phyloP scores from a whole-genome alignment of 2,888 invertebrate genomes.

The Drosophila austrosaltans region DNA sequence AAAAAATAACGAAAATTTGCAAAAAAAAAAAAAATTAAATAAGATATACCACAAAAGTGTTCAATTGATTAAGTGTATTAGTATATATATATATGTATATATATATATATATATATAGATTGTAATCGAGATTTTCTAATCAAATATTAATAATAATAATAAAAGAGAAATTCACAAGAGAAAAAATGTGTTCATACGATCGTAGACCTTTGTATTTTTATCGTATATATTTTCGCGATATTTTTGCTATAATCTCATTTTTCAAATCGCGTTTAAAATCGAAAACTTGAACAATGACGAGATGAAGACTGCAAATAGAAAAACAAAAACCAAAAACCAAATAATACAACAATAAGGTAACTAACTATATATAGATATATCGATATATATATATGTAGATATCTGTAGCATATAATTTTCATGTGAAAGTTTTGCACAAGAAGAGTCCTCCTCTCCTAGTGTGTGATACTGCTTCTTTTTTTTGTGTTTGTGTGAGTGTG shows the following conservation, averaged over 20 bases:
- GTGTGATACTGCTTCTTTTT: no score
- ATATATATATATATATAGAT: no score
- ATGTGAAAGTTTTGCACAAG: conserved; percentile 42
- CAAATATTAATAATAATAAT: background rate
- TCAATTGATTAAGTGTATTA: conserved; percentile 48
- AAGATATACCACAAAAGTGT: conserved; percentile 66
- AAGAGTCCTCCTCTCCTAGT: background rate
- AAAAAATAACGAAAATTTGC: conserved; percentile 19
- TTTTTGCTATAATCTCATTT: conserved; percentile 82
- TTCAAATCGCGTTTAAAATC: conserved; percentile 83
- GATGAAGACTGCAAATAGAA: conserved; percentile 57
- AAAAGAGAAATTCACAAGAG: conserved; percentile 33
- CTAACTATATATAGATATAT: conserved; percentile 59
- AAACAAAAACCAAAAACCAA: conserved; percentile 19
- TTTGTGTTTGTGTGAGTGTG: background rate
- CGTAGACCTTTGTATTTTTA: conserved; percentile 71
- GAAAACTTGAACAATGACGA: conserved; percentile 63
- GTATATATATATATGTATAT: conserved; percentile 10
- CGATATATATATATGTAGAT: background rate
- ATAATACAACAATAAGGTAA: conserved; percentile 31
- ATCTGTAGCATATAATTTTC: conserved; percentile 44
- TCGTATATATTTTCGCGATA: conserved; percentile 82
- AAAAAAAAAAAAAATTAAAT: conserved; percentile 3
- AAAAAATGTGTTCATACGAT: conserved; percentile 80
- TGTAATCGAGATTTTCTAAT: conserved; percentile 20